Evolutionary conservation across 1,140 invertebrate genomes (phyloP).

Genomic region (Arctopsyche grandis): DNA sequence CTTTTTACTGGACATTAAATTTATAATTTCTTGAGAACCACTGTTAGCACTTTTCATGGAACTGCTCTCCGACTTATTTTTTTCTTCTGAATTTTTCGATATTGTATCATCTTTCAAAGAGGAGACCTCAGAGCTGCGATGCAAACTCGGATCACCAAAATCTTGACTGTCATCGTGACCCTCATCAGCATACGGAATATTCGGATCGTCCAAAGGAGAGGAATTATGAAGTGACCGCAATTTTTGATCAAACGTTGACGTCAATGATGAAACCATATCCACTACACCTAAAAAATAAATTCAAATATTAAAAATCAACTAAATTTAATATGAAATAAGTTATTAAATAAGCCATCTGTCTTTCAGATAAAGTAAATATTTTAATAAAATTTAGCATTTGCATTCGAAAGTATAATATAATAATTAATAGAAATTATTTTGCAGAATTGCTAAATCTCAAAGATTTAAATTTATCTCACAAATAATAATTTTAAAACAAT

Average conservation of each 20-base stretch:
- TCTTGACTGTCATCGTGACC: slow-evolving; percentile 60
- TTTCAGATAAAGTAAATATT: not conserved
- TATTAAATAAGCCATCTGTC: not conserved
- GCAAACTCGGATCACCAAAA: slow-evolving; percentile 52
- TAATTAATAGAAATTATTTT: too few species aligned
- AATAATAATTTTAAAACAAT: too few species aligned
- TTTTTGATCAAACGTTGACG: slow-evolving; percentile 76
- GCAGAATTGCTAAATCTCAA: too few species aligned
- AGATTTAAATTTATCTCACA: too few species aligned
- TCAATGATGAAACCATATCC: slow-evolving; percentile 74
- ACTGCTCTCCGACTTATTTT: slow-evolving; percentile 45
- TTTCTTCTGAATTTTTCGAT: slow-evolving; percentile 37
- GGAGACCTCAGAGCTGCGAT: slow-evolving; percentile 42
- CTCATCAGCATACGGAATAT: slow-evolving; percentile 66
- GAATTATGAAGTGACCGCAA: slow-evolving; percentile 66
- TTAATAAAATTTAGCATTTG: too few species aligned
- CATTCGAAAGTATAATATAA: too few species aligned
- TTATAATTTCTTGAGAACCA: slow-evolving; percentile 30
- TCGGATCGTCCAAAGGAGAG: slow-evolving; percentile 65
- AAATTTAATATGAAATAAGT: not conserved
- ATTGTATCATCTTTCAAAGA: slow-evolving; percentile 28
- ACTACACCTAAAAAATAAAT: slow-evolving; percentile 60
- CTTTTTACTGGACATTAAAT: slow-evolving; percentile 4
- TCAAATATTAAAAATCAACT: slow-evolving; percentile 1
- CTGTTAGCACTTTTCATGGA: slow-evolving; percentile 33